Percentiles rank a stretch among this genome's conserved stretches.
phyloP scores from a whole-genome alignment of 2,888 invertebrate species.

The Leptarthrus brevirostris region DNA sequence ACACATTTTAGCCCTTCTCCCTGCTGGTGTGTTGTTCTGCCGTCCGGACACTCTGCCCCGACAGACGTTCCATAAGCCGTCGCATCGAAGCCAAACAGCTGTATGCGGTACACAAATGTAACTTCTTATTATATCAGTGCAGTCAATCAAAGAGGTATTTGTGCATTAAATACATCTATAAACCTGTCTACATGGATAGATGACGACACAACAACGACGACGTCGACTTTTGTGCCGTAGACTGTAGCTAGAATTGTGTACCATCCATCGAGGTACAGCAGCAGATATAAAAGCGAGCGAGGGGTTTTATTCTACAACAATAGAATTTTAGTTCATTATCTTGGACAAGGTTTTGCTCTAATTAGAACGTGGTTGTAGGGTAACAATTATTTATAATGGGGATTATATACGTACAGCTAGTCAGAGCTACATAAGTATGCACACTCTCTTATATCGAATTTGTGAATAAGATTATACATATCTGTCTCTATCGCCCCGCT shows the following conservation, averaged over 20 bases:
- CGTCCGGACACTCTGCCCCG: neutral
- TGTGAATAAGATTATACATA: conserved; percentile 46
- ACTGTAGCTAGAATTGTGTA: conserved; percentile 10
- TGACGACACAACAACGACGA: conserved; percentile 12
- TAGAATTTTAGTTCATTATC: conserved; percentile 59
- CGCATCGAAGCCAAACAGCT: conserved; percentile 33
- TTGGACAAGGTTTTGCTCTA: conserved; percentile 59
- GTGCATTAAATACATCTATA: conserved; percentile 30
- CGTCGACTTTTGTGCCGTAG: neutral
- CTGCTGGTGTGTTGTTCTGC: neutral
- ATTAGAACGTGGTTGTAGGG: conserved; percentile 59
- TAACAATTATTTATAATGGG: conserved; percentile 59
- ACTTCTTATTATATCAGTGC: conserved; percentile 24
- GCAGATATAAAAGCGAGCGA: conserved; percentile 37
- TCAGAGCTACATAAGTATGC: conserved; percentile 25
- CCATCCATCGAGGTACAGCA: conserved; percentile 27
- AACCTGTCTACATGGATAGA: conserved; percentile 27
- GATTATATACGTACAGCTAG: conserved; percentile 55
- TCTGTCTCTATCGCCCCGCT: neutral
- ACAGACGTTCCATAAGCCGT: too few species aligned
- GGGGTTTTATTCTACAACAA: conserved; percentile 54
- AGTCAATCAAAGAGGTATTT: conserved; percentile 42
- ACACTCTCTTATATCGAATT: conserved; percentile 46
- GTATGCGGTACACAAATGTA: conserved; percentile 36
- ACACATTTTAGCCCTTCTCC: conserved; percentile 24